Percentiles rank a stretch among this genome's conserved stretches.
phyloP scores from a whole-genome alignment of 2,888 invertebrate genomes.

The Netelia melanura region DNA sequence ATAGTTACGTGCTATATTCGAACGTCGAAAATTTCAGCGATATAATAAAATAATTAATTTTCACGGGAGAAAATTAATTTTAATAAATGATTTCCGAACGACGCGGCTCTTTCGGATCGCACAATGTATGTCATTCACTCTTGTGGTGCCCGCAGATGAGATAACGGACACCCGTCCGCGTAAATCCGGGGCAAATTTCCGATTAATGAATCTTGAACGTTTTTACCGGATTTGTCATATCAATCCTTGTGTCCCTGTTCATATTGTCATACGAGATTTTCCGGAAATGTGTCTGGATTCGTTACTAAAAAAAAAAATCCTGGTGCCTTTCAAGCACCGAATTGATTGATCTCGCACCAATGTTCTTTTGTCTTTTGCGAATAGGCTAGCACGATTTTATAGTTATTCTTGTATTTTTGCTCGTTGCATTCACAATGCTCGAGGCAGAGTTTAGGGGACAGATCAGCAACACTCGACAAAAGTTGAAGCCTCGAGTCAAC shows the following conservation, averaged over 20 bases:
- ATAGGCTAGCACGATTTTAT: neutral
- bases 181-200: slow-evolving; percentile 17
- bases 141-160: too few species aligned
- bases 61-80: too few species aligned
- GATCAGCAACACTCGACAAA: too few species aligned
- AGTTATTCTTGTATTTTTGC: slow-evolving; percentile 6
- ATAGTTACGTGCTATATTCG: too few species aligned
- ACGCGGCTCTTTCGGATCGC: too few species aligned
- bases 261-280: slow-evolving; percentile 40
- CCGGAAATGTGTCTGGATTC: slow-evolving; percentile 55
- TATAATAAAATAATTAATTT: too few species aligned
- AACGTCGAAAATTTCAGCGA: too few species aligned
- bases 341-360: slow-evolving; percentile 52
- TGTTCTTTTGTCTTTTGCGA: neutral
- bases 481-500: too few species aligned
- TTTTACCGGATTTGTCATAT: neutral
- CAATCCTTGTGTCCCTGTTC: neutral
- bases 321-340: slow-evolving; percentile 14
- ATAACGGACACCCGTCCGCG: too few species aligned
- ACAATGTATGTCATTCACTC: too few species aligned
- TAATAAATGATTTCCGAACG: too few species aligned
- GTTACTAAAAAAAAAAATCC: neutral
- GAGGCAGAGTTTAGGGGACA: too few species aligned
- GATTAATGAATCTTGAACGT: slow-evolving; percentile 12
- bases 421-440: neutral